Evolutionary conservation across 2,113 vertebrate species (phyloP), one percentile per base, ranked within the genome.

Genomic region (Dicerorhinus sumatrensis): DNA sequence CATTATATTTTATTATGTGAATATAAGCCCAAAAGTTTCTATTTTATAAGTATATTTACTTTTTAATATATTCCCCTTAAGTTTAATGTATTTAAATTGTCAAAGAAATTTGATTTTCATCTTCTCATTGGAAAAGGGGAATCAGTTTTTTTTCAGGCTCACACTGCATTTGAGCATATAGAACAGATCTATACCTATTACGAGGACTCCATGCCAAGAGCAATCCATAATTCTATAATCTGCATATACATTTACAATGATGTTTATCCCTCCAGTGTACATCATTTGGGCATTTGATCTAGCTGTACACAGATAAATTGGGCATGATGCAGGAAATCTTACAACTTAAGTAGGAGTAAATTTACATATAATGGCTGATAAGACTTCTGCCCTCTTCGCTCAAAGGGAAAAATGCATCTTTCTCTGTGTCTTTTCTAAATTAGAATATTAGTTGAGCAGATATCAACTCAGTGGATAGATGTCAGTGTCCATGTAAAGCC

Each of bases 401-500:
- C n/a, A 29, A 29, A 48, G 33, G 39, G 46, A 60, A 94, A 36
- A 54, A 48, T 48, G 2, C 42, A 18, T 29, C 27, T 27, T 39
- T n/a, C 48, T 75, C 31, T 85, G 8, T 33, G 4, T 31, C 12
- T 25, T 27, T 89, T 58, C 48, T 70, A 56, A 88, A 72, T 42
- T 33, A 17, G 3, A 69, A 29, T 33, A n/a, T 70, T n/a, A 29
- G 10, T 39, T 73, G 67, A 39, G 12, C 18, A 33, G 56, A 12
- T 25, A 9, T 17, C 75, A 90, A 11, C 5, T 18, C 23, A 0
- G 0, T 14, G 6, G n/a, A n/a, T 25, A 31, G 6, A 56, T 9
- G 29, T 29, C 25, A 23, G 10, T 48, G 12, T 84, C 54, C 58
- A 13, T 27, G 31, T 29, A 54, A 91, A 70, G 48, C 42, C 2